Base-by-base conservation (phyloP, 2,888 invertebrate genomes). In the Metalampra italica region DNA sequence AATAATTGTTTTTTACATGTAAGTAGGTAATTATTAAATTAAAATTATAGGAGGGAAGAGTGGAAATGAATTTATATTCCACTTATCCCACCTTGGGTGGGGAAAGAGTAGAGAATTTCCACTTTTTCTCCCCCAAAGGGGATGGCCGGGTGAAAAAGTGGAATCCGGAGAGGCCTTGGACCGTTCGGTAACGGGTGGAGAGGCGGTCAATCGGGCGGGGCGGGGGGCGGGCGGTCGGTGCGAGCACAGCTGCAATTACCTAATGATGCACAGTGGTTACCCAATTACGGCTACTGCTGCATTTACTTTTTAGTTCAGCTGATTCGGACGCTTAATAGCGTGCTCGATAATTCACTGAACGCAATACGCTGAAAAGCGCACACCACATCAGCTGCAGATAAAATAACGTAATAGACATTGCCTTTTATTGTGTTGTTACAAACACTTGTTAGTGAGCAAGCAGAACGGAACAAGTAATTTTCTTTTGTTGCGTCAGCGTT, bases 191-290 rank as follows among this genome's bases (percentile, higher is more conserved):
- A 9, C 34, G 36, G 36, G n/a, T 7, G 36, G n/a, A n/a, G n/a
- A 7, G 45, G 38, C 11, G 43, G 46, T 45, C 41, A 41, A 43
- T 30, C 48, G 42, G 22, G 42, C 39, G 45, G 30, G 46, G 44
- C 36, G 41, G 49, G 39, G 37, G 46, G 40, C 45, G 46, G n/a
- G n/a, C n/a, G n/a, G n/a, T n/a, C 49, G 46, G 47, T 43, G 42
- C 29, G 51, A 40, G 55, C 76, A 56, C 83, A 76, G 78, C 81
- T 82, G 81, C 85, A 83, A 85, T 84, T 78, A 84, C 80, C 79
- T 84, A 85, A 83, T 83, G 84, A 86, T 78, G 80, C 82, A 77
- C 74, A 68, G 76, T 64, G 78, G 80, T 80, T 79, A 78, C 78
- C 79, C 82, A 85, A 84, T 85, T 83, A 83, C 73, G 63, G 58